phyloP scores from a whole-genome alignment of 2,888 invertebrate species.

The Agonopterix subpropinquella region DNA sequence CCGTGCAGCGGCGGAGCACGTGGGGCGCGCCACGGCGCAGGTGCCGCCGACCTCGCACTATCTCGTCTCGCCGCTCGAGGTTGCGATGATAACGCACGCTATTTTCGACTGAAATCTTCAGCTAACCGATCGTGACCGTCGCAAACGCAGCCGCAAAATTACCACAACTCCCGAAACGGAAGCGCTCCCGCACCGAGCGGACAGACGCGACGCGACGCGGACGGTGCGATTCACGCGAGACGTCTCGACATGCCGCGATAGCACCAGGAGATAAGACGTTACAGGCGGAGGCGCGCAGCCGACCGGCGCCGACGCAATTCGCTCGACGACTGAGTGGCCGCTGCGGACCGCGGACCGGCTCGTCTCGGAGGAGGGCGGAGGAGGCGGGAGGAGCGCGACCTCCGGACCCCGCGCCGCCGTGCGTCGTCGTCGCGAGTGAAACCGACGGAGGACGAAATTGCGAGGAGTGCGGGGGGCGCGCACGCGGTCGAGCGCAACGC shows the following conservation, averaged over 20 bases:
- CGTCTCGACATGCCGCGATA: conserved; percentile 20
- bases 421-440: conserved; percentile 48
- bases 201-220: conserved; percentile 20
- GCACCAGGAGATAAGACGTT: conserved; percentile 17
- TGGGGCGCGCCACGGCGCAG: conserved; percentile 54
- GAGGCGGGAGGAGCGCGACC: conserved; percentile 33
- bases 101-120: conserved; percentile 55
- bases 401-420: conserved; percentile 40
- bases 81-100: conserved; percentile 71
- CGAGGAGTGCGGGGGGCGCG: conserved; percentile 44
- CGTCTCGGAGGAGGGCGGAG: conserved; percentile 28
- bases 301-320: conserved; percentile 62
- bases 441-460: conserved; percentile 51
- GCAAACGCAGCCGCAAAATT: conserved; percentile 55
- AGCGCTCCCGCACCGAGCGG: conserved; percentile 20
- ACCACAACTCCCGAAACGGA: conserved; percentile 51
- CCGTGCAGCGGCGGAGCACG: conserved; percentile 42
- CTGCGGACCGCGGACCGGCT: conserved; percentile 33
- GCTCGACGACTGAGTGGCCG: conserved; percentile 65
- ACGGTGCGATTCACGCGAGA: conserved; percentile 28
- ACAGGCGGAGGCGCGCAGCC: conserved; percentile 25
- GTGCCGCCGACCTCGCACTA: conserved; percentile 72
- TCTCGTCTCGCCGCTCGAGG: conserved; percentile 69
- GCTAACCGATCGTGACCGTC: conserved; percentile 53
- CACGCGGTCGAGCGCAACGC: conserved; percentile 69